phyloP scores from a whole-genome alignment of 2,113 vertebrate species.

The Perognathus longimembris region DNA sequence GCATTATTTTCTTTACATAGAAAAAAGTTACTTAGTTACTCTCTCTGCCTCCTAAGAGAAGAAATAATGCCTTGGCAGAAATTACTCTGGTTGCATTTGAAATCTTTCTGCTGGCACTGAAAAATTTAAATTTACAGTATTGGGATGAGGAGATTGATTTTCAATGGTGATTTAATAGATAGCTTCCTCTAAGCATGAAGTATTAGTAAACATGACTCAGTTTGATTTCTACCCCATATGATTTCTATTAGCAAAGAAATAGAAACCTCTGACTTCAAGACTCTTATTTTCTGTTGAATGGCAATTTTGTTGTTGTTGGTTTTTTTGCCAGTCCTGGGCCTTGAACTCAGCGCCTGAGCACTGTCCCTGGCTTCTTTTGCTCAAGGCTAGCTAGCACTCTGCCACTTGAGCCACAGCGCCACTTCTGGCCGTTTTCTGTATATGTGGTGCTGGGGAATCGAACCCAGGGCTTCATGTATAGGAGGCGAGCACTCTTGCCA shows the following conservation, averaged over 20 bases:
- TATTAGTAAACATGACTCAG: neutral
- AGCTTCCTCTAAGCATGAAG: neutral
- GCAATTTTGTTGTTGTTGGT: too few relatives aligned
- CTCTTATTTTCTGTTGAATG: neutral
- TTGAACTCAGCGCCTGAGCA: too few relatives aligned
- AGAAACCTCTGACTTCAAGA: neutral
- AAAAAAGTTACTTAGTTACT: neutral
- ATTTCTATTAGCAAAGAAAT: neutral
- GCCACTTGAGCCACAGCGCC: too few relatives aligned
- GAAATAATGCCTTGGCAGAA: conserved; percentile 46
- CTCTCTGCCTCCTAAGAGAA: neutral
- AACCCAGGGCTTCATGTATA: too few relatives aligned
- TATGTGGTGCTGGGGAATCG: too few relatives aligned
- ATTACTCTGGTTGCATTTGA: neutral
- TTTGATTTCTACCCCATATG: neutral
- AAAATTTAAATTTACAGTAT: neutral
- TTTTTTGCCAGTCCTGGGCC: too few relatives aligned
- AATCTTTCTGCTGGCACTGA: neutral
- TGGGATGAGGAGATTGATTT: neutral
- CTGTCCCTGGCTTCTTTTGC: too few relatives aligned
- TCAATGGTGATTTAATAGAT: neutral
- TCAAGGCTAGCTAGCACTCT: too few relatives aligned
- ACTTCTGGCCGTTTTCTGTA: too few relatives aligned
- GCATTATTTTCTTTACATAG: neutral
- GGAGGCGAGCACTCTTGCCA: too few relatives aligned